Evolutionary conservation across 1,140 invertebrate genomes (phyloP), one percentile per base, ranked within the genome.

Genomic region (Macrocentrus cingulum): DNA sequence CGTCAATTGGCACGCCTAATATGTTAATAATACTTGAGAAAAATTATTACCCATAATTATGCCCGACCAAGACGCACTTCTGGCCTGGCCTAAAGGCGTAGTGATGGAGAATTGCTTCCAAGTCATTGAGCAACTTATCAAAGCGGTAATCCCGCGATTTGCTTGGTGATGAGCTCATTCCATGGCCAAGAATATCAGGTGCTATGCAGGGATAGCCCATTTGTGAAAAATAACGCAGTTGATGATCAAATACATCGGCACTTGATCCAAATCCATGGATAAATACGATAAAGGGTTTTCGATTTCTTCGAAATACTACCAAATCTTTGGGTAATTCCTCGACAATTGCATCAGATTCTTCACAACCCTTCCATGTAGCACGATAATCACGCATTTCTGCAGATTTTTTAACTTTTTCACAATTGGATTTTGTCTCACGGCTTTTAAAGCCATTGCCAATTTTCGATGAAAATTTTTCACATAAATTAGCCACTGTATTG

Each of bases 231-330:
- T 85, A 87, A 23, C 80, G 70, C 1, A 89, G 76, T 63, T 89
- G 84, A 45, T 81, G 65, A 52, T 81, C 81, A 82, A 89, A 91
- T 18, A 85, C 74, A 59, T 88, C 85, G n/a, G 86, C 84, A 2
- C 85, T 87, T 7, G 85, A 85, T 5, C 88, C 88, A 59, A 90
- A 87, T 5, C 88, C 88, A 71, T 91, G 89, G 18, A 90, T 78
- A 62, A 91, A 87, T 52, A 89, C 84, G 53, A 90, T 76, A 19
- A 82, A 70, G 3, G 85, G 85, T 69, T 84, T 85, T 25, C 66
- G 63, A 23, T 70, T 70, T 23, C 61, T 75, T 3, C 66, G 58
- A 32, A 69, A 58, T 19, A 59, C 67, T 6, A 72, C 66, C 9
- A 60, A 52, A 29, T 68, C 60, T 1, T 42, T 52, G 0, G 60